Evolutionary conservation across 2,113 vertebrate species (phyloP).

Genomic region (Stegostoma tigrinum): DNA sequence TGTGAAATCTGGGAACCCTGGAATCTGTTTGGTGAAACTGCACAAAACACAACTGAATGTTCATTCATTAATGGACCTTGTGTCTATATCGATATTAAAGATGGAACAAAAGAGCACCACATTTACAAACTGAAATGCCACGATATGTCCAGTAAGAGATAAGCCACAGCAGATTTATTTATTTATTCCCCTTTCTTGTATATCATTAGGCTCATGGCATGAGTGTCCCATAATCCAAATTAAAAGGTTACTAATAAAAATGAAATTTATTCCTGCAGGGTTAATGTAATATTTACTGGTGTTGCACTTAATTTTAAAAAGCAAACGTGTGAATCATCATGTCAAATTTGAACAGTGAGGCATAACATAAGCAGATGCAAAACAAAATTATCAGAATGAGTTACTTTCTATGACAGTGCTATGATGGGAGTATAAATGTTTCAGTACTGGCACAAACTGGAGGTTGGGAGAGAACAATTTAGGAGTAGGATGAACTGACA

Average conservation of each 20-base stretch:
- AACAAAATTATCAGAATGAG: not conserved
- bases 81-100: not conserved
- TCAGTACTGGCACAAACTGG: not conserved
- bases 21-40: not conserved
- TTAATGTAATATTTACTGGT: not conserved
- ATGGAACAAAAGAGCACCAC: not conserved
- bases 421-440: not conserved
- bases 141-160: not conserved
- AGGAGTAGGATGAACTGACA: constrained; percentile 17
- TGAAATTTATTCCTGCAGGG: not conserved
- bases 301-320: not conserved
- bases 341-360: not conserved
- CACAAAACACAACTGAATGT: not conserved
- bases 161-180: not conserved
- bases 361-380: not conserved
- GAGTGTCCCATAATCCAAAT: not conserved
- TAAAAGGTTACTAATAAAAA: not conserved
- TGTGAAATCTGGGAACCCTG: not conserved
- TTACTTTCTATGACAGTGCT: not conserved
- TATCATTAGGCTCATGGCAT: not conserved
- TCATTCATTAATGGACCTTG: not conserved
- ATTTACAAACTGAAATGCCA: not conserved
- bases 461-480: not conserved
- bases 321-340: not conserved
- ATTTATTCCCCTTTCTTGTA: not conserved